Percentiles rank a stretch among this genome's conserved stretches.
These are phyloP conservation scores for Serilophus lunatus DNA, from an alignment of 2,113 vertebrate genomes.

Conservation along the genomic window DNA sequence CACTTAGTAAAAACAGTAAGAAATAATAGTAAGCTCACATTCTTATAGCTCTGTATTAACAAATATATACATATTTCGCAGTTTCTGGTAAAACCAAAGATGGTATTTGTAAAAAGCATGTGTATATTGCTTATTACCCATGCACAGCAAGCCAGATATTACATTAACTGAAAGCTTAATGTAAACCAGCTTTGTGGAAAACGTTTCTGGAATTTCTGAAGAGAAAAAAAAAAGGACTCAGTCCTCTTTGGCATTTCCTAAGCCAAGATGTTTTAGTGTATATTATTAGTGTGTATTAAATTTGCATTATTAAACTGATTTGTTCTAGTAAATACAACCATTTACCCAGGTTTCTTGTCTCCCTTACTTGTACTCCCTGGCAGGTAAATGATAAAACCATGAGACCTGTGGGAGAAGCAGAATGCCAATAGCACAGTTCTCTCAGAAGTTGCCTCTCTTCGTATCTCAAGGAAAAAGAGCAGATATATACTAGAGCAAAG, in stretches of 20 bases:
- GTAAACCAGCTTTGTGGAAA: slow-evolving; percentile 25
- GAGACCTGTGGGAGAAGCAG: not conserved
- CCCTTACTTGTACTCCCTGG: not conserved
- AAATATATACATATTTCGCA: not conserved
- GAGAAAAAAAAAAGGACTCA: not conserved
- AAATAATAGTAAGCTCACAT: not conserved
- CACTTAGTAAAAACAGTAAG: not conserved
- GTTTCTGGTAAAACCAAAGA: not conserved
- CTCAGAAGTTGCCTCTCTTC: not conserved
- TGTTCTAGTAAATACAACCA: not conserved
- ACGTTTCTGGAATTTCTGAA: not conserved
- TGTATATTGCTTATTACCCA: not conserved
- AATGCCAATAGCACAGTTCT: not conserved
- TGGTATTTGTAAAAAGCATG: not conserved
- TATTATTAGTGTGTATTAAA: not conserved
- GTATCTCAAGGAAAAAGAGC: not conserved
- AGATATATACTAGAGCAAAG: not conserved
- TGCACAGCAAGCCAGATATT: not conserved
- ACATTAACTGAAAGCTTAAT: slow-evolving; percentile 22
- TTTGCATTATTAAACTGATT: not conserved
- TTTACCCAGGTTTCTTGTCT: not conserved
- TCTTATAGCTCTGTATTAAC: not conserved
- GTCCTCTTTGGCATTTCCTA: not conserved
- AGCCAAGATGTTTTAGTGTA: not conserved
- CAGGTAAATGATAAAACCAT: not conserved